Conservation (phyloP, 2,113 vertebrate genomes). For the Origma solitaria region DNA sequence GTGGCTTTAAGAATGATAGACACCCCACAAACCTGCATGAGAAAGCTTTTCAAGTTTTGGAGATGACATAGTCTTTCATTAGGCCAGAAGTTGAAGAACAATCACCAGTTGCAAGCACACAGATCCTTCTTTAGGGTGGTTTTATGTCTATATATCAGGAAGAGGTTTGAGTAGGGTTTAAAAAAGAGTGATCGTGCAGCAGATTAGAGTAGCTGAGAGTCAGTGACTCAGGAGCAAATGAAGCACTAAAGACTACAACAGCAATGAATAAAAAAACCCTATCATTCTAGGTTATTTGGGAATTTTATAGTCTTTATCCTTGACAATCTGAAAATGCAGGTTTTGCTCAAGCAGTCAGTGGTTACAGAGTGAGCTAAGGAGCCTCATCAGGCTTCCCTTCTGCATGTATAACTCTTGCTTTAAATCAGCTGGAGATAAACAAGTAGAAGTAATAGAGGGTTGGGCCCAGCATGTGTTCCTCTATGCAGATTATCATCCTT, state of each 20-base stretch:
- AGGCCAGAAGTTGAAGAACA: not conserved
- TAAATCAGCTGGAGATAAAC: constrained; percentile 45
- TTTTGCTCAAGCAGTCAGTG: not conserved
- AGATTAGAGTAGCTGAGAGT: not conserved
- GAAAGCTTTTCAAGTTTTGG: not conserved
- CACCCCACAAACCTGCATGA: not conserved
- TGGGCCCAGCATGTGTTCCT: constrained; percentile 24
- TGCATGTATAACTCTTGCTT: not conserved
- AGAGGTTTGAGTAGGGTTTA: not conserved
- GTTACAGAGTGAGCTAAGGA: not conserved
- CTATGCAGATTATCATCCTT: constrained; percentile 14
- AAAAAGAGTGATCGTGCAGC: accelerated
- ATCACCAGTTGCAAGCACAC: not conserved
- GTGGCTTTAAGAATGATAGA: not conserved
- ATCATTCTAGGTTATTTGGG: not conserved
- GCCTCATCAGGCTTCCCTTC: not conserved
- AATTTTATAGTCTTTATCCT: not conserved
- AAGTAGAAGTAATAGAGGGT: constrained; percentile 16
- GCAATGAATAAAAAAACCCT: not conserved
- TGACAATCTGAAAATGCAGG: not conserved
- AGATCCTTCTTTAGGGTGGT: not conserved
- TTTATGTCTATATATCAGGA: not conserved
- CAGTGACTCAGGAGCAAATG: not conserved
- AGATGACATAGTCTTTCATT: not conserved
- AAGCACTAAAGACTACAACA: not conserved